A percentile compares a stretch with the other conserved stretches of the same genome.
These are phyloP conservation scores for Planococcus citri DNA, from an alignment of 1,140 invertebrate genomes.

Conservation along the genomic window DNA sequence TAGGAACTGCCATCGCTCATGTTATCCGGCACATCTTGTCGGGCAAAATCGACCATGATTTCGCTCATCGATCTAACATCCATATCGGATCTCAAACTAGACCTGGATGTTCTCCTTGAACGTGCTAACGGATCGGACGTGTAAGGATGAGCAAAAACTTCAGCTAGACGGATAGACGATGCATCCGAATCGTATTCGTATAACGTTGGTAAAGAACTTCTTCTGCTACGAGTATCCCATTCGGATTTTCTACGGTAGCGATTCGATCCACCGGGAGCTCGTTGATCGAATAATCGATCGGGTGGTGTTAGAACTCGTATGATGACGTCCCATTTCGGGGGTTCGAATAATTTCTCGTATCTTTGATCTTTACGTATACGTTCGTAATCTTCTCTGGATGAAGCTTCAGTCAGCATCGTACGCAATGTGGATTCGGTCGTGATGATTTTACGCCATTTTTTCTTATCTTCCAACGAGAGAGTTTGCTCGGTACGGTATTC, in stretches of 20 bases:
- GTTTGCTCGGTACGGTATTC: slow-evolving; percentile 24
- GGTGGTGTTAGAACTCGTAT: slow-evolving; percentile 72
- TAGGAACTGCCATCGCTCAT: slow-evolving; percentile 42
- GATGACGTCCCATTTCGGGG: slow-evolving; percentile 84
- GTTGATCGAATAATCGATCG: slow-evolving; percentile 31
- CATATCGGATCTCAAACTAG: slow-evolving; percentile 38
- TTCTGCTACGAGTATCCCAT: slow-evolving; percentile 69
- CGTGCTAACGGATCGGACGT: slow-evolving; percentile 33
- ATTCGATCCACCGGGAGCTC: slow-evolving; percentile 25
- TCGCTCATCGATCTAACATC: slow-evolving; percentile 71
- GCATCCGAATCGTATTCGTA: slow-evolving; percentile 79
- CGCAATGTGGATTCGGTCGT: slow-evolving; percentile 73
- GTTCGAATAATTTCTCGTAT: slow-evolving; percentile 67
- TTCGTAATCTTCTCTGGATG: slow-evolving; percentile 74
- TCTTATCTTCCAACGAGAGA: slow-evolving; percentile 49
- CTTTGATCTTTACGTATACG: slow-evolving; percentile 61
- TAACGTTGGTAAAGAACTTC: slow-evolving; percentile 68
- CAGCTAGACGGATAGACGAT: slow-evolving; percentile 46
- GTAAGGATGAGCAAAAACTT: slow-evolving; percentile 35
- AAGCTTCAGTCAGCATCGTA: slow-evolving; percentile 64
- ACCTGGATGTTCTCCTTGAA: slow-evolving; percentile 39
- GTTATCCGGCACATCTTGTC: slow-evolving; percentile 47
- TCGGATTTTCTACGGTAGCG: slow-evolving; percentile 44
- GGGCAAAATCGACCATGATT: slow-evolving; percentile 69
- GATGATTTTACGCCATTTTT: slow-evolving; percentile 80